Percentiles rank a stretch among this genome's conserved stretches.
Conservation (phyloP, 1,140 invertebrate genomes). For the Drosophila hydei region DNA sequence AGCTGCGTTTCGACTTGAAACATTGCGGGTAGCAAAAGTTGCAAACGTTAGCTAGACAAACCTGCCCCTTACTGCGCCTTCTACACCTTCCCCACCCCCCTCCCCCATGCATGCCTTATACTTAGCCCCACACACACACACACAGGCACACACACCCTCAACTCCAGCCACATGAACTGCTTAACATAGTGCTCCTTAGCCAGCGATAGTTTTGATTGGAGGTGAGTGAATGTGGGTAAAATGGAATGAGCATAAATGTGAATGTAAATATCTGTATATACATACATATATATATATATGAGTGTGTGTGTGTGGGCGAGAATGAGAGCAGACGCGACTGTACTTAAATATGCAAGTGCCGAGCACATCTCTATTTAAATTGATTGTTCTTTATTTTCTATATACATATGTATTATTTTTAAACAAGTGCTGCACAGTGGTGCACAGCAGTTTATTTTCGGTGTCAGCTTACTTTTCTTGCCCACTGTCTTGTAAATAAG, state of each 20-base stretch:
- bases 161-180: background rate
- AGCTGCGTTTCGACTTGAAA: constrained; percentile 52
- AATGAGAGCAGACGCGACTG: constrained; percentile 58
- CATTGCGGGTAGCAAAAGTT: constrained; percentile 46
- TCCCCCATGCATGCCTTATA: background rate
- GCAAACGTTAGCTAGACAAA: constrained; percentile 8
- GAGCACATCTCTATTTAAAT: constrained; percentile 66
- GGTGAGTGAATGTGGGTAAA: constrained; percentile 29
- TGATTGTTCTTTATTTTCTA: constrained; percentile 60
- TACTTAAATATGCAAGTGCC: constrained; percentile 58
- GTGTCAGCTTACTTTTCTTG: background rate
- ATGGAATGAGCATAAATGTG: constrained; percentile 11
- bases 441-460: background rate
- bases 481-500: background rate
- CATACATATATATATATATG: constrained; percentile 36
- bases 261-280: constrained; percentile 1
- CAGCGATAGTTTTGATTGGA: constrained; percentile 51
- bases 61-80: background rate
- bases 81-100: too few species aligned
- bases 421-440: constrained; percentile 52
- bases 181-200: constrained; percentile 28
- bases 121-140: background rate
- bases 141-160: background rate
- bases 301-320: constrained; percentile 11
- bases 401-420: constrained; percentile 35